These are phyloP conservation scores for Montipora foliosa DNA, from an alignment of 64 coral and sea anemone genomes.

Conservation along the genomic window DNA sequence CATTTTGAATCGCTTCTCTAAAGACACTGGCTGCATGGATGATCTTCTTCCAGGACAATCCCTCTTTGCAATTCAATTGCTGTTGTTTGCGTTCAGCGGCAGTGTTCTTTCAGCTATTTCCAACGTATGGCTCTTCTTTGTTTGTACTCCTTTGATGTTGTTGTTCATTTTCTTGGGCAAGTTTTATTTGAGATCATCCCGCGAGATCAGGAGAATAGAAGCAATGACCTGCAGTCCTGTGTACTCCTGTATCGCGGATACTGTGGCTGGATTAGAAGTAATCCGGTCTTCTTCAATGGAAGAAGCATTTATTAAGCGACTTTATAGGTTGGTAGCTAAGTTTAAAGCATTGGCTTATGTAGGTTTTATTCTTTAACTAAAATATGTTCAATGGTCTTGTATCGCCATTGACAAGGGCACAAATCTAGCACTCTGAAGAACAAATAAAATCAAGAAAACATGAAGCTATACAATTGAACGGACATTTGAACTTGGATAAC, in stretches of 20 bases:
- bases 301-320: not conserved
- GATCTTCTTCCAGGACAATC: constrained; percentile 27
- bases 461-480: not conserved
- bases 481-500: not conserved
- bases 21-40: constrained; percentile 59
- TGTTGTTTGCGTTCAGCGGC: not conserved
- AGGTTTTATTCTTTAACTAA: too few species aligned
- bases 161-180: constrained; percentile 16
- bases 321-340: constrained; percentile 15
- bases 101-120: constrained; percentile 32
- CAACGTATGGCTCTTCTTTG: constrained; percentile 51
- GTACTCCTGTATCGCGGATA: constrained; percentile 75
- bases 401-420: too few species aligned
- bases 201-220: constrained; percentile 62
- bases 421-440: too few species aligned
- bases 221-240: constrained; percentile 56
- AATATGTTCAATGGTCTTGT: too few species aligned
- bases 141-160: constrained; percentile 2
- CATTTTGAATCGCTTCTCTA: constrained; percentile 69
- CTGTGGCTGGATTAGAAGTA: constrained; percentile 56
- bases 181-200: constrained; percentile 32
- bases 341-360: too few species aligned
- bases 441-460: too few species aligned
- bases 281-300: constrained; percentile 61
- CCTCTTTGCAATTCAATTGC: not conserved